A percentile compares a stretch with the other conserved stretches of the same genome.
phyloP scores from a whole-genome alignment of 1,140 invertebrate genomes.

The Drosophila leontia region DNA sequence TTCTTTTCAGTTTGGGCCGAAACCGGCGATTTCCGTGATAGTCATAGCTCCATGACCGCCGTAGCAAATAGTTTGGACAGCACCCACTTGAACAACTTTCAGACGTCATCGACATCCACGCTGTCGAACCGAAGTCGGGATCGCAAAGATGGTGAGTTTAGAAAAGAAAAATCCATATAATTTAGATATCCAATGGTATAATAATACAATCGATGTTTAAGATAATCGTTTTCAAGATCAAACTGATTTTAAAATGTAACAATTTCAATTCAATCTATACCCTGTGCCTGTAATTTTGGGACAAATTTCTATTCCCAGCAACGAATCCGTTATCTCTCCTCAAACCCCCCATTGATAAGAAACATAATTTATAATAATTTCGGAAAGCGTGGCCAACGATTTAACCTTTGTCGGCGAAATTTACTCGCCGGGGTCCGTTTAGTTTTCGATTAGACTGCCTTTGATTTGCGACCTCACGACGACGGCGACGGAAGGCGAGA shows the following conservation, averaged over 20 bases:
- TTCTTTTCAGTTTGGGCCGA: slow-evolving; percentile 93
- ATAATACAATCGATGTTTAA: not conserved
- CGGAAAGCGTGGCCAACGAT: slow-evolving; percentile 69
- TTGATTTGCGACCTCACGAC: slow-evolving; percentile 79
- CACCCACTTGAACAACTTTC: slow-evolving; percentile 87
- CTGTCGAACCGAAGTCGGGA: slow-evolving; percentile 88
- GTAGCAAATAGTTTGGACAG: slow-evolving; percentile 88
- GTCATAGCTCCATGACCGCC: slow-evolving; percentile 89
- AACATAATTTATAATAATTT: slow-evolving; percentile 84
- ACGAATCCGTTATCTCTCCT: slow-evolving; percentile 41
- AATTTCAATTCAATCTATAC: too few species aligned
- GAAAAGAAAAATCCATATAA: not conserved
- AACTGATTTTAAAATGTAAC: not conserved
- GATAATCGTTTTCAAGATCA: not conserved
- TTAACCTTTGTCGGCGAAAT: slow-evolving; percentile 79
- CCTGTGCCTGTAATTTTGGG: not conserved
- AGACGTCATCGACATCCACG: slow-evolving; percentile 86
- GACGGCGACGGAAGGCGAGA: slow-evolving; percentile 42
- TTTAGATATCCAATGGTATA: not conserved
- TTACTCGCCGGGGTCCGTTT: slow-evolving; percentile 74
- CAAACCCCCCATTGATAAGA: slow-evolving; percentile 53
- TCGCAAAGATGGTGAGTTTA: slow-evolving; percentile 87
- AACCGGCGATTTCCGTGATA: slow-evolving; percentile 92
- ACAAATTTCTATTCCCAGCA: slow-evolving; percentile 4
- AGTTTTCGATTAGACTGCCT: slow-evolving; percentile 81